Base-by-base conservation (phyloP, 2,888 invertebrate genomes). In the Pseudococcus jackbeardsleyi region DNA sequence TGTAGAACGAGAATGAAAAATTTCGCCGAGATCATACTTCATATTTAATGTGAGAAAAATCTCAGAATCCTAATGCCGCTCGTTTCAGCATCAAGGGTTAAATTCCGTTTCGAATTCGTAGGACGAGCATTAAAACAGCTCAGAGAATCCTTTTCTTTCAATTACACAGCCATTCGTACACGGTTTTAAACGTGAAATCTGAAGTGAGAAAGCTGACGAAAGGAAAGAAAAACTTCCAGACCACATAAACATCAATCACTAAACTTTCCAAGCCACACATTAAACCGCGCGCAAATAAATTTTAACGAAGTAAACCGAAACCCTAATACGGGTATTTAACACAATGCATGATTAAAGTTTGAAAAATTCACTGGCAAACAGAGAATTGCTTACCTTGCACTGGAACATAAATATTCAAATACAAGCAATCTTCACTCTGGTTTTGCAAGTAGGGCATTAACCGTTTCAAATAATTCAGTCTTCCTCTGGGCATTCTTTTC, bases 351-450 rank as follows among this genome's bases (percentile, higher is more conserved):
- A 77, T n/a, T 82, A 17, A 79, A 42, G 59, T 54, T 54, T 4
- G 5, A 85, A 50, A 54, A 85, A 85, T 85, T 85, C n/a, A 9
- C 15, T 33, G 6, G 11, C 68, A 68, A 68, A 68, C 26, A 12
- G 22, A 68, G 11, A 26, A 9, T 42, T 33, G 33, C 94, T 94
- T 93, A 98, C 98, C 97, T 95, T 96, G 96, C 90, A 96, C 96
- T 88, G 99, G 99, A 42, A 97, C 97, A 93, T 98, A 99, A 91
- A 99, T 96, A 92, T 99, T 99, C 91, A 99, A 94, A 92, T 97
- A 98, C 89, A 99, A 94, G 91, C 99, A 99, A 93, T 99, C 98
- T 93, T 99, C 99, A 90, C 96, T 97, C 93, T 99, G 98, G 92
- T 98, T 96, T 90, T 94, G 94, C 90, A 99, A 93, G 92, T 96